Percentiles rank a stretch among this genome's conserved stretches.
These are phyloP conservation scores for Phyllopteryx taeniolatus DNA, from an alignment of 2,113 vertebrate species.

Conservation along the genomic window DNA sequence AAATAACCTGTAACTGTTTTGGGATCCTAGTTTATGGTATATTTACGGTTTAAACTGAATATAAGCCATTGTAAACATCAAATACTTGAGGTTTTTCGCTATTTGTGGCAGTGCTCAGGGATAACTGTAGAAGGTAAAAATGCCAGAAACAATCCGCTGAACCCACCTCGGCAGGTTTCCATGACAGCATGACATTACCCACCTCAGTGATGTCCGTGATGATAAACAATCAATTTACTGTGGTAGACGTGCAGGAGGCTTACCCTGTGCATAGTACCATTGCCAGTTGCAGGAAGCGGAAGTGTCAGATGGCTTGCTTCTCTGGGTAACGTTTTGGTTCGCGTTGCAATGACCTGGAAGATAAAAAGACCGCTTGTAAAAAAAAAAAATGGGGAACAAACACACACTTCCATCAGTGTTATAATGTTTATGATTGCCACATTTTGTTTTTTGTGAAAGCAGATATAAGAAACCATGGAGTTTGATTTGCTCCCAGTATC, in stretches of 20 bases:
- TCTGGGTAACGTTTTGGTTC: conserved; percentile 54
- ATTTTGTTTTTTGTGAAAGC: too few relatives aligned
- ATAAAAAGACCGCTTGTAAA: conserved; percentile 8
- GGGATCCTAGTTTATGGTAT: too few relatives aligned
- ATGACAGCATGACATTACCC: neutral
- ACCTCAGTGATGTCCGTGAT: neutral
- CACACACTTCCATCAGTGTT: neutral
- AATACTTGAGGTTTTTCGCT: too few relatives aligned
- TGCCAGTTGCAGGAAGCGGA: conserved; percentile 51
- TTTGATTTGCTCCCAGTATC: too few relatives aligned
- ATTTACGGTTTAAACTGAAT: too few relatives aligned
- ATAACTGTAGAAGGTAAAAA: too few relatives aligned
- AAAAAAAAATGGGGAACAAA: neutral
- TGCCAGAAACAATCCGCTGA: too few relatives aligned
- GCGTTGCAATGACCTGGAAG: conserved; percentile 35
- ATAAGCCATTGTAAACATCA: too few relatives aligned
- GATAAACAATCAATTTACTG: neutral
- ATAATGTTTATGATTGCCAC: neutral
- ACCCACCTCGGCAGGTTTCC: too few relatives aligned
- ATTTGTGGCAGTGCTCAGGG: too few relatives aligned
- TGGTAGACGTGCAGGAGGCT: neutral
- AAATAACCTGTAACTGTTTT: too few relatives aligned
- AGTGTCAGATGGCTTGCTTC: conserved; percentile 65
- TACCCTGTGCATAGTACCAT: conserved; percentile 57
- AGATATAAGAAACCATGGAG: neutral